Percentiles rank a stretch among this genome's conserved stretches.
Evolutionary conservation across 2,113 vertebrate species (phyloP).

Genomic region (Cryptotis parvus): DNA sequence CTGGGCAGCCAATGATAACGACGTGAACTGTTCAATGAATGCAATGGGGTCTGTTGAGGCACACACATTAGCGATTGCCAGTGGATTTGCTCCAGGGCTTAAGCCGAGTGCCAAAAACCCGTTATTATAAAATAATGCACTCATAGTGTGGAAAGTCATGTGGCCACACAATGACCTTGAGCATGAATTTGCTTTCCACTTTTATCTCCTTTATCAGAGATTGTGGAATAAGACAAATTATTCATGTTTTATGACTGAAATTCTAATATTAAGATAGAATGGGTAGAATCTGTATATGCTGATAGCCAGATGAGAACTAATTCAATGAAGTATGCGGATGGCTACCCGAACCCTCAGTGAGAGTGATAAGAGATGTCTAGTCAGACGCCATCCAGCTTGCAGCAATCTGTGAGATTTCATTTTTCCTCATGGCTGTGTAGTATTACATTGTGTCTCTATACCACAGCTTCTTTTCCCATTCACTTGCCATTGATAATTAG

Average conservation of each 20-base stretch:
- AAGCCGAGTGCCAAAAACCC: slow-evolving; percentile 7
- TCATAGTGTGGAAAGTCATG: neutral
- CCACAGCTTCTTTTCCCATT: too few species aligned
- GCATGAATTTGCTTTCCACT: slow-evolving; percentile 3
- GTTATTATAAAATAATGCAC: slow-evolving; percentile 4
- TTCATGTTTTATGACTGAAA: slow-evolving; percentile 39
- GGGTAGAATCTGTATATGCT: neutral
- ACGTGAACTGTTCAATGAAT: neutral
- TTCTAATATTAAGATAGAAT: neutral
- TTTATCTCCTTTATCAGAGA: slow-evolving; percentile 18
- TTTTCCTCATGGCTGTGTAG: too few species aligned
- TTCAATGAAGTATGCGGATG: too few species aligned
- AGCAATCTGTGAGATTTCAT: too few species aligned
- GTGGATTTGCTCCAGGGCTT: neutral
- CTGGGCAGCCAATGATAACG: neutral
- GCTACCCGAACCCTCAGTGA: neutral
- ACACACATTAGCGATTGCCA: neutral
- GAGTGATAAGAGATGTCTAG: neutral
- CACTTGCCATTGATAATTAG: too few species aligned
- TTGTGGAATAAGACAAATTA: slow-evolving; percentile 58
- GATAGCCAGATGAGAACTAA: neutral
- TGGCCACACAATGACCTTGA: slow-evolving; percentile 29
- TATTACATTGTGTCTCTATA: too few species aligned
- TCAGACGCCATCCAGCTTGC: too few species aligned
- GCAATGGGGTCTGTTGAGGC: neutral